Conservation (phyloP, 2,888 invertebrate genomes). For the Drosophila rubida region DNA sequence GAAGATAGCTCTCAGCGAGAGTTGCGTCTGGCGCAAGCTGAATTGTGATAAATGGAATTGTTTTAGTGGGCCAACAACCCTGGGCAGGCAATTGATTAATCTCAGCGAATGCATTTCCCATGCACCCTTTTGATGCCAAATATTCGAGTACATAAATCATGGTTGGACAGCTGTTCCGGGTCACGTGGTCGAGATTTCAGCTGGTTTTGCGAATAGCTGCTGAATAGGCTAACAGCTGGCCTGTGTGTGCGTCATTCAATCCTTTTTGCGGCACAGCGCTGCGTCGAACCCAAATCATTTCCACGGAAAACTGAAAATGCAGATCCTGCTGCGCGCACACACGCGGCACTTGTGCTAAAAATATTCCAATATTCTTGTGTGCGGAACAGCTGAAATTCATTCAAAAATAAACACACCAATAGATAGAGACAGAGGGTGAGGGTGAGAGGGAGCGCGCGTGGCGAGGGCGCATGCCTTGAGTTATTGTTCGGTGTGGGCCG, state of each 20-base stretch:
- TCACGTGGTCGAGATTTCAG: conserved; percentile 52
- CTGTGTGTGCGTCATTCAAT: conserved; percentile 35
- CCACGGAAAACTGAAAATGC: conserved; percentile 29
- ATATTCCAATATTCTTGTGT: conserved; percentile 48
- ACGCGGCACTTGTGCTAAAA: conserved; percentile 62
- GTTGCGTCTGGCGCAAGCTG: background rate
- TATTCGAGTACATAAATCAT: conserved; percentile 42
- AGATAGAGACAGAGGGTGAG: background rate
- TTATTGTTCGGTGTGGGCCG: conserved; percentile 52
- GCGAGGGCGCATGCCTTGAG: conserved; percentile 24
- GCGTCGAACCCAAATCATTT: conserved; percentile 18
- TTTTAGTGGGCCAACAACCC: conserved; percentile 6
- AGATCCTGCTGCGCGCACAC: conserved; percentile 47
- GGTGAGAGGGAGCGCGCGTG: background rate
- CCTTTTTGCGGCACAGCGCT: conserved; percentile 29
- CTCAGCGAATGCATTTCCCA: conserved; percentile 23
- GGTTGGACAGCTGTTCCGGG: conserved; percentile 45
- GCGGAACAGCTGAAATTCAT: conserved; percentile 59
- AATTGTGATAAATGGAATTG: conserved; percentile 18
- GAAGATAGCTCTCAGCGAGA: conserved; percentile 7
- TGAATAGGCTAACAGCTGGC: conserved; percentile 49
- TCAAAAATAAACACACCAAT: conserved; percentile 12
- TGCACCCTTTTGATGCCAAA: conserved; percentile 9
- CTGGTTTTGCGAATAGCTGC: conserved; percentile 32
- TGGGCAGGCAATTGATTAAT: conserved; percentile 26